Evolutionary conservation across 92 coral and sea anemone species (phyloP).

Genomic region (Meandrina meandrites): DNA sequence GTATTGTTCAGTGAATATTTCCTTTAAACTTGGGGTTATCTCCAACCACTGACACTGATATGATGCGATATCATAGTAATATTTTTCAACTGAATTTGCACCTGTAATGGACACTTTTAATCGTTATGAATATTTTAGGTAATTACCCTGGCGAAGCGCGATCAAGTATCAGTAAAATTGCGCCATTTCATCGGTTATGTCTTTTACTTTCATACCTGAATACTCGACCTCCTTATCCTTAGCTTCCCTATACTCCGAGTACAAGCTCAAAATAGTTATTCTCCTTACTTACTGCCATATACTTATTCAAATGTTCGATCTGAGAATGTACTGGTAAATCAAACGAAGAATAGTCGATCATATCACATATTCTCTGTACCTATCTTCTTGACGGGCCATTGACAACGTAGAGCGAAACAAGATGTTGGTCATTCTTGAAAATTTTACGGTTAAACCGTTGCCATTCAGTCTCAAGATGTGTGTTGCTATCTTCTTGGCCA

Average conservation of each 20-base stretch:
- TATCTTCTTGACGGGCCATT: neutral
- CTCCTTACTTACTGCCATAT: neutral
- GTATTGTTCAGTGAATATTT: neutral
- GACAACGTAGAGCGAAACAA: neutral
- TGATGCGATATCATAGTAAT: neutral
- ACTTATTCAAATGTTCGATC: neutral
- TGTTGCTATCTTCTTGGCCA: neutral
- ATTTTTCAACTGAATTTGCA: neutral
- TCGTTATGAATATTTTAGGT: neutral
- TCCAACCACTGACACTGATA: neutral
- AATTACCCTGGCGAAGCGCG: neutral
- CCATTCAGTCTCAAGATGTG: neutral
- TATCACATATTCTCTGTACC: neutral
- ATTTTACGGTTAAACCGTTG: neutral
- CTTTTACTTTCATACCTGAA: neutral
- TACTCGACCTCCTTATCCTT: neutral
- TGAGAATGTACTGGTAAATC: neutral
- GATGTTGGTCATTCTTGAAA: neutral
- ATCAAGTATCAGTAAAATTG: neutral
- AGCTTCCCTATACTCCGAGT: neutral
- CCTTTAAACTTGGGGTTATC: constrained; percentile 1
- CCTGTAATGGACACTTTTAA: neutral
- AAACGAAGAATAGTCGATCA: neutral
- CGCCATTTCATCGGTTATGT: neutral
- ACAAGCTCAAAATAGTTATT: neutral